phyloP scores from a whole-genome alignment of 2,797 vertebrate genomes.

The Chlorospingus semifuscus region DNA sequence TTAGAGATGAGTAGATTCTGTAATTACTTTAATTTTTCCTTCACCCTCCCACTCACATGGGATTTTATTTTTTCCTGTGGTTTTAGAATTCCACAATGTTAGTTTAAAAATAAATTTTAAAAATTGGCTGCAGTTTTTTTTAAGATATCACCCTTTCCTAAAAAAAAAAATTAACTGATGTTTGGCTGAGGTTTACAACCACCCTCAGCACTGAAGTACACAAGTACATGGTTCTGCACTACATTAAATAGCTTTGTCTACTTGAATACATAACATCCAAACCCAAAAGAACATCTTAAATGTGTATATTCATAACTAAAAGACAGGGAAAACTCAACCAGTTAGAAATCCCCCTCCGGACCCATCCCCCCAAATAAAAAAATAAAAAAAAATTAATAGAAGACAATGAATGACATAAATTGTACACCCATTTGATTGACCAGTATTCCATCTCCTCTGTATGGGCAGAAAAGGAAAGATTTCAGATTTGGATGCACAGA shows the following conservation, averaged over 20 bases:
- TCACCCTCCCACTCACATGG: rapidly evolving
- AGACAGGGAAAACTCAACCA: not conserved
- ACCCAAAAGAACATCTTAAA: not conserved
- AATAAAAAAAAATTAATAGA: not conserved
- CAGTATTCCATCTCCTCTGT: not conserved
- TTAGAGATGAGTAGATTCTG: not conserved
- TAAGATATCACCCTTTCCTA: not conserved
- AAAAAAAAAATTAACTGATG: not conserved
- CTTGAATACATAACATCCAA: not conserved
- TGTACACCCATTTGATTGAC: not conserved
- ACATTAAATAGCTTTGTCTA: not conserved
- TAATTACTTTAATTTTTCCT: not conserved
- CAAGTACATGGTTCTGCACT: not conserved
- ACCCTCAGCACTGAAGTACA: not conserved
- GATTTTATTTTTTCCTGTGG: not conserved
- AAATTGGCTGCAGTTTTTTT: not conserved
- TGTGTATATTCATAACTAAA: not conserved
- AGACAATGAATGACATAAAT: not conserved
- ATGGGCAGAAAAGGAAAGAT: not conserved
- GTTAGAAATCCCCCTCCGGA: rapidly evolving
- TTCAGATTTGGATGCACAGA: not conserved
- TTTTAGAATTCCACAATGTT: not conserved
- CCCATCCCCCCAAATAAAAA: rapidly evolving
- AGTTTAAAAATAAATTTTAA: not conserved
- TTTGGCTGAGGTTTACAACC: not conserved